Base-by-base conservation (phyloP, 37 sponge, comb jelly and placozoan species). In the Tethya wilhelma region DNA sequence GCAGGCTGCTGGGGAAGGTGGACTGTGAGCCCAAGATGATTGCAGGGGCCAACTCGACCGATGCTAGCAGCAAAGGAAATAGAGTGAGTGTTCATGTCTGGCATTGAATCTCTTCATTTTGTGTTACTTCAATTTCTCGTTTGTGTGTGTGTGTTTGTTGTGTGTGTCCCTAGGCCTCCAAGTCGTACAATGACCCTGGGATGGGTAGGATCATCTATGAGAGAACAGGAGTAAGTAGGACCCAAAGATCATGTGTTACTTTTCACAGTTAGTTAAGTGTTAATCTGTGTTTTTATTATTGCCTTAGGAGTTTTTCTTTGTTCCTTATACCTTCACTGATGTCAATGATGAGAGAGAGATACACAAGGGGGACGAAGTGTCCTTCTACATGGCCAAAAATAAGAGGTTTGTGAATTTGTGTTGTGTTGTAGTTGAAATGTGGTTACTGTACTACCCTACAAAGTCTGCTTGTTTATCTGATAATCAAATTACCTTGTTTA, bases 351-450 rank as follows among this genome's bases (percentile, higher is more conserved):
- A 92, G 46, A 75, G 84, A 32, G 80, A 77, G 17, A 78, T 92
- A 23, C 89, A 68, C 55, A 79, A 71, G 29, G 93, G 93, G 59
- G 93, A 92, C 41, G 89, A 92, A 64, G 93, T 92, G 29, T 92
- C 93, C 60, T 92, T 92, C 57, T 76, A 87, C 66, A 88, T 87
- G 79, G 88, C 93, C 46, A 83, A 67, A 59, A 87, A 92, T 44
- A 83, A 82, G 44, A 67, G 81, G 90, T 90, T 28, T 25, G 66
- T 64, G 67, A 31, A 30, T 43, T 29, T 76, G n/a, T 14, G 56
- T 64, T 23, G 74, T n/a, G n/a, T n/a, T n/a, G n/a, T n/a, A n/a
- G n/a, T n/a, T n/a, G n/a, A n/a, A n/a, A n/a, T n/a, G n/a, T n/a
- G n/a, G n/a, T n/a, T n/a, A n/a, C n/a, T n/a, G n/a, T n/a, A n/a